Evolutionary conservation across 2,113 vertebrate species (phyloP).

Genomic region (Neopipo cinnamomea): DNA sequence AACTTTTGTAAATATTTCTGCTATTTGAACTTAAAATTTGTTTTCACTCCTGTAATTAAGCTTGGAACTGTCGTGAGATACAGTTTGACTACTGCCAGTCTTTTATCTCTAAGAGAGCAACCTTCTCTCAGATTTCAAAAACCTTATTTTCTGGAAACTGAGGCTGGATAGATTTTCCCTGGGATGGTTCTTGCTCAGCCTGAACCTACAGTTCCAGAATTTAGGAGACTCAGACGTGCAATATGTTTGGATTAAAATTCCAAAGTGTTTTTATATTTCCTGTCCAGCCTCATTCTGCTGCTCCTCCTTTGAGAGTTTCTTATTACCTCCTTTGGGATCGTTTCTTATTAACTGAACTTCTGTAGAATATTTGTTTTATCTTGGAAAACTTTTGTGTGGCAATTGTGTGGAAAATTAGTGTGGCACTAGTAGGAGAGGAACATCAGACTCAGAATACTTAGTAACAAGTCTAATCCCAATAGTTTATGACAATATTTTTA

Average conservation of each 20-base stretch:
- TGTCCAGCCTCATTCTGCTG: neutral
- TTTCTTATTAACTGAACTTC: neutral
- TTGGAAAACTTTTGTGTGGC: neutral
- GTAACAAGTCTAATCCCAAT: neutral
- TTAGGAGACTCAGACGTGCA: neutral
- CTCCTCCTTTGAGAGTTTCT: neutral
- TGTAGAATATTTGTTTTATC: neutral
- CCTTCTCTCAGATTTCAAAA: neutral
- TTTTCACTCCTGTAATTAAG: neutral
- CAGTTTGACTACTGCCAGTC: neutral
- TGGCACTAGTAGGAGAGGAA: fast-evolving
- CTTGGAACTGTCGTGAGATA: neutral
- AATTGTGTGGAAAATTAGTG: neutral
- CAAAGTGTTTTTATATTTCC: neutral
- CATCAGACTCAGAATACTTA: neutral
- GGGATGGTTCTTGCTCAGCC: neutral
- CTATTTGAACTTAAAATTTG: neutral
- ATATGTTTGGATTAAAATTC: neutral
- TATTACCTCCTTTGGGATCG: neutral
- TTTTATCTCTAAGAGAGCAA: neutral
- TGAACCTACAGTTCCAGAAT: neutral
- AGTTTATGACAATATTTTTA: neutral
- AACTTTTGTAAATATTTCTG: neutral
- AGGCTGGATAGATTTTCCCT: neutral
- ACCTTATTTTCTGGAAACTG: neutral